These are phyloP conservation scores for Denticeps clupeoides DNA, from an alignment of 2,797 vertebrate species.

Conservation along the genomic window DNA sequence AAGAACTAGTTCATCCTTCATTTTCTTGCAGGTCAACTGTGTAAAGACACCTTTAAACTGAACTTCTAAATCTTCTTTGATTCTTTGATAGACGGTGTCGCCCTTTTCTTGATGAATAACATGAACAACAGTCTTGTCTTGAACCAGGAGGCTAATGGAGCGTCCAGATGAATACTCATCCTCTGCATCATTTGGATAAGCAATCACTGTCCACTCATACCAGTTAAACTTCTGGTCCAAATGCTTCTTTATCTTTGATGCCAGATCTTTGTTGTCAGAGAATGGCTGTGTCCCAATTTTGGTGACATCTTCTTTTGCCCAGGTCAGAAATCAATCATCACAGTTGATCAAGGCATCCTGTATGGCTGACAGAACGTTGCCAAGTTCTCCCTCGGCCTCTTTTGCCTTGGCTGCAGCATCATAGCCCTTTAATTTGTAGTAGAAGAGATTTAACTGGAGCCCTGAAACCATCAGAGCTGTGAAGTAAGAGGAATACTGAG, in stretches of 20 bases:
- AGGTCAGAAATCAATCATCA: neutral
- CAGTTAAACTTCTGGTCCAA: neutral
- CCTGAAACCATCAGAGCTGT: neutral
- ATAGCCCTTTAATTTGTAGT: neutral
- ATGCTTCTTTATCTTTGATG: neutral
- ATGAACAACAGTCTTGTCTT: no score
- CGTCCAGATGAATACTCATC: neutral
- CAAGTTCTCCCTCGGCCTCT: neutral
- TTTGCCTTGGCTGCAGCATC: neutral
- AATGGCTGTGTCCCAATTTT: neutral
- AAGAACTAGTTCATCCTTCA: no score
- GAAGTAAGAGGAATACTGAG: neutral
- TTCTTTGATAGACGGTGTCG: no score
- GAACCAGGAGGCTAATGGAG: neutral
- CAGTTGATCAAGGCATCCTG: neutral
- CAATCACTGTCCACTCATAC: neutral
- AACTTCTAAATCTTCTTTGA: no score
- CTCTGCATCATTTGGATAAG: neutral
- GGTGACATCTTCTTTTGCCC: neutral
- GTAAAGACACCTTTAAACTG: no score
- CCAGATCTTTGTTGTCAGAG: neutral
- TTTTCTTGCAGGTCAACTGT: no score
- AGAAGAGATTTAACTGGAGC: neutral
- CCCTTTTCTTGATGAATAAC: no score
- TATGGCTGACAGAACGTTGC: neutral